Evolutionary conservation across 2,113 vertebrate species (phyloP).

Genomic region (Eublepharis macularius): DNA sequence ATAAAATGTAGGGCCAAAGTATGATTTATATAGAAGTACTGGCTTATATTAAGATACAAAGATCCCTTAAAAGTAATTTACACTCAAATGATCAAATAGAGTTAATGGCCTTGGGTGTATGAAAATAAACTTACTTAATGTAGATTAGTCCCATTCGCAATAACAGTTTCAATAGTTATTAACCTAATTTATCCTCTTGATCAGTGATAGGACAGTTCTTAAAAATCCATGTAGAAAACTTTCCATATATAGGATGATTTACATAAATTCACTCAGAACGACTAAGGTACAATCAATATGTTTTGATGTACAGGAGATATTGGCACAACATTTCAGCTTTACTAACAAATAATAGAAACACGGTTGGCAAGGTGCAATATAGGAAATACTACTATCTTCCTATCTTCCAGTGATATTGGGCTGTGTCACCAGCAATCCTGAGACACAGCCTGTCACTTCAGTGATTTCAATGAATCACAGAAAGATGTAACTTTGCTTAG

Average conservation of each 20-base stretch:
- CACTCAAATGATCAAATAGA: neutral
- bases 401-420: too few species aligned
- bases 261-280: too few species aligned
- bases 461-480: neutral
- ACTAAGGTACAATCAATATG: too few species aligned
- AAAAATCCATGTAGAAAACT: too few species aligned
- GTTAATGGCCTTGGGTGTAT: neutral
- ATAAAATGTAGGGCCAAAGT: conserved; percentile 14
- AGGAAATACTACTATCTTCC: too few species aligned
- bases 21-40: neutral
- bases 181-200: neutral
- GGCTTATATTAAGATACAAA: neutral
- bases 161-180: neutral
- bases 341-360: too few species aligned
- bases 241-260: too few species aligned
- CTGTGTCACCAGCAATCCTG: neutral
- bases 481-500: too few species aligned
- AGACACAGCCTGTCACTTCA: neutral
- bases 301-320: too few species aligned
- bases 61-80: neutral
- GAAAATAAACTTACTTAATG: neutral
- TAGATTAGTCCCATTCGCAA: neutral
- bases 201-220: too few species aligned
- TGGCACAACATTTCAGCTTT: too few species aligned
- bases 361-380: too few species aligned